A percentile compares a stretch with the other conserved stretches of the same genome.
phyloP scores from a whole-genome alignment of 1,140 invertebrate genomes.

The Hylaeus anthracinus region DNA sequence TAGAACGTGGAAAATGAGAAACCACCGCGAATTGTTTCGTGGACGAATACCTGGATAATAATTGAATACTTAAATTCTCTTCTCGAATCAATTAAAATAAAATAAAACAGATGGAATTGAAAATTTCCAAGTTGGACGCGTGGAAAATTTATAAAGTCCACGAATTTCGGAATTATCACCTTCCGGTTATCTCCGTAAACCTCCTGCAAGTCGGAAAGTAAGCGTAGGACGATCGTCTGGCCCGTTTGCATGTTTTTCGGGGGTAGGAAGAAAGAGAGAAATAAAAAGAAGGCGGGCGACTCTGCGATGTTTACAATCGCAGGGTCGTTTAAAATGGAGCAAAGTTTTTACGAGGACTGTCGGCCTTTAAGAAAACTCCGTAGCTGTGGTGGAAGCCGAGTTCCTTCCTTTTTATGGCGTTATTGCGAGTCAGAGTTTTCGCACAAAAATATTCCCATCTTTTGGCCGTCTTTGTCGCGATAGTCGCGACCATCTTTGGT shows the following conservation, averaged over 20 bases:
- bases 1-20: too few species aligned
- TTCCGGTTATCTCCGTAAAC: too few species aligned
- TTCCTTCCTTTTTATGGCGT: constrained; percentile 49
- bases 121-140: too few species aligned
- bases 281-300: background rate
- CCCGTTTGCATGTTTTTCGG: background rate
- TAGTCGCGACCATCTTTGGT: background rate
- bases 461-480: background rate
- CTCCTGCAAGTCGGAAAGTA: too few species aligned
- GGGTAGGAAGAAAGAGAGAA: background rate
- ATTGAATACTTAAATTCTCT: too few species aligned
- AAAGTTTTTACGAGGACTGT: constrained; percentile 61
- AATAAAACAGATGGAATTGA: too few species aligned
- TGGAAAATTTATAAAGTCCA: too few species aligned
- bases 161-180: too few species aligned
- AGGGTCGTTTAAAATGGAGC: constrained; percentile 74
- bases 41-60: too few species aligned
- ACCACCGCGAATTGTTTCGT: too few species aligned
- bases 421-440: constrained; percentile 14
- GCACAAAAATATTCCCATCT: background rate
- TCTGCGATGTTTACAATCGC: constrained; percentile 49
- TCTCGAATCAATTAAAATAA: too few species aligned
- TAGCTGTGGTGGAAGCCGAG: constrained; percentile 8
- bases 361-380: constrained; percentile 4
- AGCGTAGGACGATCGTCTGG: background rate